Evolutionary conservation across 2,797 vertebrate genomes (phyloP).

Genomic region (Huso huso): DNA sequence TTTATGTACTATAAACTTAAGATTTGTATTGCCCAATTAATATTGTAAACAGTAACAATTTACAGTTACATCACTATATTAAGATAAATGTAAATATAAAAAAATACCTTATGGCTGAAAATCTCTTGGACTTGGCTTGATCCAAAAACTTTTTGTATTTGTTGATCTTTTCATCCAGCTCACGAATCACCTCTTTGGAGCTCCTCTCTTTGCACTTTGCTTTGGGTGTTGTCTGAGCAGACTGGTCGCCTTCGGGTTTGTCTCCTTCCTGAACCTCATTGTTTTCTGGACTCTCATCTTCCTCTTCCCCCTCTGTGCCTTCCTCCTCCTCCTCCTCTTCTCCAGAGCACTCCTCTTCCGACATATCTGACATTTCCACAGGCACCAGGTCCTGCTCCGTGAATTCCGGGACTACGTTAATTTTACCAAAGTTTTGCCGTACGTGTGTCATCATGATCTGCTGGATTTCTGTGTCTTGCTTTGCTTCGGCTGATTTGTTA

Average conservation of each 20-base stretch:
- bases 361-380: constrained; percentile 71
- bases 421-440: constrained; percentile 89
- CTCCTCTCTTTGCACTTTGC: constrained; percentile 31
- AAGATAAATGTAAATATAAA: constrained; percentile 6
- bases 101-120: constrained; percentile 85
- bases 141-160: constrained; percentile 91
- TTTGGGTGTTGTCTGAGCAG: constrained; percentile 18
- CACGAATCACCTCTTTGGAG: constrained; percentile 62
- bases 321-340: constrained; percentile 48
- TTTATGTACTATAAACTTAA: no score
- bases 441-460: constrained; percentile 66
- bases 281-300: neutral
- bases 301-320: constrained; percentile 28
- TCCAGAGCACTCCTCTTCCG: constrained; percentile 49
- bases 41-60: neutral
- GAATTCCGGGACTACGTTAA: constrained; percentile 85
- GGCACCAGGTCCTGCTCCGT: constrained; percentile 81
- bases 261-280: constrained; percentile 10
- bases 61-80: constrained; percentile 1
- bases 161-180: constrained; percentile 84
- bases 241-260: neutral
- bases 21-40: neutral
- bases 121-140: constrained; percentile 86
- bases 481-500: constrained; percentile 6
- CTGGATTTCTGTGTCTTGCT: constrained; percentile 23